Evolutionary conservation across 2,113 vertebrate genomes (phyloP), one percentile per base, ranked within the genome.

Genomic region (Sceloporus undulatus): DNA sequence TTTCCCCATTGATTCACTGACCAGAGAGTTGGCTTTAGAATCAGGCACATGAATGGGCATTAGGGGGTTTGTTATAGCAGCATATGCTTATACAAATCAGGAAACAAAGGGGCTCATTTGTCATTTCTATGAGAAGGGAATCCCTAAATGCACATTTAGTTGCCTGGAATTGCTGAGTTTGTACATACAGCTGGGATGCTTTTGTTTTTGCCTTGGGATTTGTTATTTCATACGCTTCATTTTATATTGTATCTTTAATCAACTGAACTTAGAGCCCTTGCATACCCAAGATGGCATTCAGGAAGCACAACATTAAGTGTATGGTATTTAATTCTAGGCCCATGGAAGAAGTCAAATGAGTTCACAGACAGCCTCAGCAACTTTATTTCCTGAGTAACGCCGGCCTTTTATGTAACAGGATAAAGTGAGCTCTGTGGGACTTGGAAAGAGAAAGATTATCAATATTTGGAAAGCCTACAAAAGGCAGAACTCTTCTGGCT

Each of bases 1-100:
- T 87, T 34, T 82, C 76, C 1, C 21, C 82, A 82, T 75, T 92
- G 82, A 76, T 86, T 84, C 27, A 78, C 3, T 10, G 89, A 89
- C 18, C 38, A 68, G 10, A 84, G 70, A 27, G 81, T 73, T 65
- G 70, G 79, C 34, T 23, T 54, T 90, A 86, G 83, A 79, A 86
- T 38, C 29, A 82, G 54, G 10, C 82, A 25, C 34, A 54, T 27
- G 85, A 83, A 59, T 27, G 85, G 87, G 48, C 7, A 79, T 91
- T 91, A 77, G 48, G 19, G 38, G 75, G 19, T 25, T 42, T 6
- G 42, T 42, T 86, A 34, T 21, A 82, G 66, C 82, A 92, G 11
- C 16, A 27, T 85, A 23, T 54, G 87, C 19, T 2, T 84, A 42
- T 56, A 73, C 79, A 82, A 87, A 88, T 0, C 42, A 85, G 79